Evolutionary conservation across 1,140 invertebrate genomes (phyloP).

Genomic region (Apis mellifera): Amel_HAv3.1 CM009931.2:7209001-7209500

Average conservation of each 20-base stretch:
- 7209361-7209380: slow-evolving; percentile 39
- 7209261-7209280: not conserved
- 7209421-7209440: not conserved
- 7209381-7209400: slow-evolving; percentile 24
- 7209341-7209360: slow-evolving; percentile 5
- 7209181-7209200: not conserved
- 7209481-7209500: not conserved
- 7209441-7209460: not conserved
- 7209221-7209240: not conserved
- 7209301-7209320: not conserved
- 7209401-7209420: not conserved
- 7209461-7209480: not conserved
- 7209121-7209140: not conserved
- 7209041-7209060: too few species aligned
- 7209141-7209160: not conserved
- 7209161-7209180: slow-evolving; percentile 24
- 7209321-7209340: too few species aligned
- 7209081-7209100: too few species aligned
- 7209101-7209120: not conserved
- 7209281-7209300: too few species aligned
- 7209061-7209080: too few species aligned
- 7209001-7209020: too few species aligned
- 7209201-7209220: not conserved
- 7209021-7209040: too few species aligned
- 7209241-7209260: not conserved